Base-by-base conservation (phyloP, 2,113 vertebrate genomes). In the Erinaceus europaeus region DNA sequence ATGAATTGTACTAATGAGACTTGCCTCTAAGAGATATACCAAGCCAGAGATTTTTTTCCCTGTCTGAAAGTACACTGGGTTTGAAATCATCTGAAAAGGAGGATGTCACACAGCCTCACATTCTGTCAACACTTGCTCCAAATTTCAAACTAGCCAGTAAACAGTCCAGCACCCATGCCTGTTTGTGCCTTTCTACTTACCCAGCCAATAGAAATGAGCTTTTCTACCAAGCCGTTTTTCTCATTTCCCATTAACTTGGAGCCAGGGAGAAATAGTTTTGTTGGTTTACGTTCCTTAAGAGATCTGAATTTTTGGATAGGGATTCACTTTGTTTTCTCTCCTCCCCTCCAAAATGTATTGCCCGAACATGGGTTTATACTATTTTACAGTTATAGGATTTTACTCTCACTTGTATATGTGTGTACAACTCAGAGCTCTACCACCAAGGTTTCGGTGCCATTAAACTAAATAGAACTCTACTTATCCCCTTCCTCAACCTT, bases 51-150 rank as follows among this genome's bases (percentile, higher is more conserved):
- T 21, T 40, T 69, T 73, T 69, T 73, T 73, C 34, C 68, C 81
- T 57, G 36, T 71, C 82, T 81, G 57, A 59, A 67, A 81, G n/a
- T 11, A n/a, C 53, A 53, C 27, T 62, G 53, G 32, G 44, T 64
- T 89, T 91, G 65, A 73, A 15, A 7, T 17, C 69, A 40, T 61
- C 65, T 87, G 57, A 93, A 90, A 94, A 79, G 10, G 55, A 55
- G n/a, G 42, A 57, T 82, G 61, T 52, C 73, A 42, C 17, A 75
- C 34, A 67, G 42, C 84, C 57, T 73, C 72, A 15, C n/a, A n/a
- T 78, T 81, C 48, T 12, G 34, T 36, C 42, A 86, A 72, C 52
- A 69, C 32, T 46, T 52, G 29, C 29, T 84, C 42, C 48, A 55
- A 46, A 84, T 77, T 52, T 69, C 20, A 88, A 84, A 42, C 4